phyloP scores from a whole-genome alignment of 2,888 invertebrate genomes.

The Philereme transversata region DNA sequence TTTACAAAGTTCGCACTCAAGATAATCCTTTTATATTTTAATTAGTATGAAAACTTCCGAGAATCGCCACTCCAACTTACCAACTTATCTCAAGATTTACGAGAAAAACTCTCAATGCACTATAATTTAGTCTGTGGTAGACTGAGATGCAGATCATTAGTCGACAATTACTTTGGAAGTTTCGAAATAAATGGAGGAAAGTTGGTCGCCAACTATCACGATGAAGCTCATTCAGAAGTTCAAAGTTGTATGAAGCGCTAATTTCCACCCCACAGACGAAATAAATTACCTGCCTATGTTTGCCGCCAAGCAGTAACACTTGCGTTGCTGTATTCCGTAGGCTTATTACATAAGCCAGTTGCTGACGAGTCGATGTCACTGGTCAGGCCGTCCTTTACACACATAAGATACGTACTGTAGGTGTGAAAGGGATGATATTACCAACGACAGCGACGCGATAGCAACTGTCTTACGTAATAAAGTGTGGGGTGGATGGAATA shows the following conservation, averaged over 20 bases:
- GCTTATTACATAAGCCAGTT: too few species aligned
- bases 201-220: constrained; percentile 47
- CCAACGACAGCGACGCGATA: too few species aligned
- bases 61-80: constrained; percentile 14
- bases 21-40: constrained; percentile 2
- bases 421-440: too few species aligned
- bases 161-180: constrained; percentile 48
- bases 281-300: constrained; percentile 32
- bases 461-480: too few species aligned
- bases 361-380: too few species aligned
- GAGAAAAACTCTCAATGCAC: constrained; percentile 18
- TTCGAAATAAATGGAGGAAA: constrained; percentile 52
- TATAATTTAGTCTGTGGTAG: constrained; percentile 7
- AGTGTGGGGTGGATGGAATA: too few species aligned
- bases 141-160: constrained; percentile 52
- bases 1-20: background rate
- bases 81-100: constrained; percentile 22
- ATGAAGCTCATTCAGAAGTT: constrained; percentile 15
- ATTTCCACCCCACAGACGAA: constrained; percentile 30
- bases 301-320: too few species aligned
- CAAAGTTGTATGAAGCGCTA: constrained; percentile 24
- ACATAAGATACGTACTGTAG: too few species aligned
- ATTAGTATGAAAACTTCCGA: constrained; percentile 18
- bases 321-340: too few species aligned
- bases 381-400: too few species aligned